These are phyloP conservation scores for Willowsia nigromaculata DNA, from an alignment of 2,888 invertebrate genomes.

Conservation along the genomic window DNA sequence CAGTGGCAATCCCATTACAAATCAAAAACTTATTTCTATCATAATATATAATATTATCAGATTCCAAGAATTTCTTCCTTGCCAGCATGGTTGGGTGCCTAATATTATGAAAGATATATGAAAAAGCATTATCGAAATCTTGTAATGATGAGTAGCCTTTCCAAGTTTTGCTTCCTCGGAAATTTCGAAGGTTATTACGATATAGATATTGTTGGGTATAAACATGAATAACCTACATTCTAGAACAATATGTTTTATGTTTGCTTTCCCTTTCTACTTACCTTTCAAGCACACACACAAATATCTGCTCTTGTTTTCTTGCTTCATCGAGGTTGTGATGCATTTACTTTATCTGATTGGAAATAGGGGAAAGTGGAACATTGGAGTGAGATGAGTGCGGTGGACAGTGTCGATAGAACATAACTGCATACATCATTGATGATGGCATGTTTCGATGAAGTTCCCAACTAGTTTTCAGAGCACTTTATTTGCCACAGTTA, in stretches of 20 bases:
- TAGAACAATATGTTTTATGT: background rate
- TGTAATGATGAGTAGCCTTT: background rate
- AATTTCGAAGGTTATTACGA: background rate
- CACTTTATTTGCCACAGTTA: background rate
- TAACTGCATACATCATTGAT: background rate
- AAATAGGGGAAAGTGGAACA: background rate
- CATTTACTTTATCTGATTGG: background rate
- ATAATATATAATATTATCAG: background rate
- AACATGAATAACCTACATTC: background rate
- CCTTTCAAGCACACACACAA: background rate
- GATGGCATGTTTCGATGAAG: conserved; percentile 23
- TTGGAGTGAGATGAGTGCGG: background rate
- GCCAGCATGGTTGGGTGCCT: background rate
- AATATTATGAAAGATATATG: background rate
- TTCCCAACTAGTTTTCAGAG: background rate
- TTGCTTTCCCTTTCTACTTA: too few relatives aligned
- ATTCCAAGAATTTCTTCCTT: background rate
- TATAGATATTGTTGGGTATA: background rate
- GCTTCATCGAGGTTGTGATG: background rate
- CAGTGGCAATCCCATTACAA: conserved; percentile 20
- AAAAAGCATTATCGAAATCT: background rate
- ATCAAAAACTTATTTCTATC: conserved; percentile 26
- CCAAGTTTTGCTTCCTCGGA: background rate
- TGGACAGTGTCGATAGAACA: background rate
- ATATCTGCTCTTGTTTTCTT: background rate